Conservation (phyloP, 2,888 invertebrate species). For the Ormyrus thymus region DNA sequence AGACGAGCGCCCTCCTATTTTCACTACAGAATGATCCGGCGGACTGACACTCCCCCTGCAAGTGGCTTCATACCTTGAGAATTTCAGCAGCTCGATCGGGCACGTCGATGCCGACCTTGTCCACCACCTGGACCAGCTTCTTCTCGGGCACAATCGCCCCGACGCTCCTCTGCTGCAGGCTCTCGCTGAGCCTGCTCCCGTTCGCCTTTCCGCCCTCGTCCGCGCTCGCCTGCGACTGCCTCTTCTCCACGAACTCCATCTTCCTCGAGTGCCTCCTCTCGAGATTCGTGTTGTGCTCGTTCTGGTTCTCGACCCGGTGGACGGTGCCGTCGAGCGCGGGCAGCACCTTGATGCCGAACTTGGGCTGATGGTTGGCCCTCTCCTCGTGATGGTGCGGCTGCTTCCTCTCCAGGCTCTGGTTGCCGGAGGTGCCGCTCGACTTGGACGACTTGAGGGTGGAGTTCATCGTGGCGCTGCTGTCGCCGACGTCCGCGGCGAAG, state of each 20-base stretch:
- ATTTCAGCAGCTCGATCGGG: conserved; percentile 57
- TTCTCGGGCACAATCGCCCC: conserved; percentile 10
- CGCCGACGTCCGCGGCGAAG: conserved; percentile 74
- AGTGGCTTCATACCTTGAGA: conserved; percentile 56
- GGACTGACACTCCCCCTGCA: too few species aligned
- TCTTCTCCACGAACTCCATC: conserved; percentile 62
- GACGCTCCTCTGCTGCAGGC: conserved; percentile 55
- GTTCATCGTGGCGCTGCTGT: conserved; percentile 74
- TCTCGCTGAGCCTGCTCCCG: conserved; percentile 46
- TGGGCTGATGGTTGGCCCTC: conserved; percentile 69
- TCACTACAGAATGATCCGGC: too few species aligned
- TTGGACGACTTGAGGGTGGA: conserved; percentile 70
- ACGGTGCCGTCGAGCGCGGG: conserved; percentile 71
- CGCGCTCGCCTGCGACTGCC: background rate
- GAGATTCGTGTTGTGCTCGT: conserved; percentile 73
- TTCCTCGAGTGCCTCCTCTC: conserved; percentile 71
- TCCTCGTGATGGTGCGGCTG: conserved; percentile 72
- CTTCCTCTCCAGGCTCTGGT: conserved; percentile 64
- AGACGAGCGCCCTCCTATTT: too few species aligned
- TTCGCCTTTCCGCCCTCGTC: background rate
- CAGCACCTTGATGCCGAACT: conserved; percentile 83
- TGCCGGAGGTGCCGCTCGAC: conserved; percentile 62
- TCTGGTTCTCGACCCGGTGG: conserved; percentile 71
- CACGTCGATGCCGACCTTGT: conserved; percentile 44
- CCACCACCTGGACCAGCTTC: conserved; percentile 65